Evolutionary conservation across 2,113 vertebrate genomes (phyloP).

Genomic region (Dicaeum eximium): DNA sequence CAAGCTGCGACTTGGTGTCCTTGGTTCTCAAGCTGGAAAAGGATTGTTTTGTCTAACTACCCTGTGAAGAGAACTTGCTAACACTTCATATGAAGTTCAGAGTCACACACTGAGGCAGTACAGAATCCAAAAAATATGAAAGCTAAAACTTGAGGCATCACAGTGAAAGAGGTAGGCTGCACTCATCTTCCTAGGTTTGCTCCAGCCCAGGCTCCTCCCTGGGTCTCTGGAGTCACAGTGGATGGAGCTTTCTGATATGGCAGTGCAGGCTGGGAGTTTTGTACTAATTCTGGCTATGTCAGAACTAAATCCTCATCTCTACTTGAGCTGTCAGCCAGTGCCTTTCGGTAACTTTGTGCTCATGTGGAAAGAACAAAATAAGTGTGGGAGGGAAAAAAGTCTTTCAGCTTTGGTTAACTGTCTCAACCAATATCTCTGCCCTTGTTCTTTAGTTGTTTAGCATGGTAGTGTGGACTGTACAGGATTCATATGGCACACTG

Average conservation of each 20-base stretch:
- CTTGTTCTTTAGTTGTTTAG: constrained; percentile 47
- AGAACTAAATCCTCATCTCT: not conserved
- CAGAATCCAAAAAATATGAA: not conserved
- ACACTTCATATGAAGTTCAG: not conserved
- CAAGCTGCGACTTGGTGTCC: not conserved
- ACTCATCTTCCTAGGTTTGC: not conserved
- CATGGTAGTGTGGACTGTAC: not conserved
- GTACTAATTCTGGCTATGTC: not conserved
- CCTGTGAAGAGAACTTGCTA: not conserved
- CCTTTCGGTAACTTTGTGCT: constrained; percentile 2
- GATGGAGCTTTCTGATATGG: not conserved
- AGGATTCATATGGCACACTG: constrained; percentile 42
- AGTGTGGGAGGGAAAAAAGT: not conserved
- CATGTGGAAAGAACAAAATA: constrained; percentile 2
- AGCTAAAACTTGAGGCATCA: not conserved
- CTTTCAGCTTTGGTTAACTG: not conserved
- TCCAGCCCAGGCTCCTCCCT: not conserved
- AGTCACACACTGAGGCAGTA: not conserved
- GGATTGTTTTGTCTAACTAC: not conserved
- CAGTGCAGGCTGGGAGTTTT: not conserved
- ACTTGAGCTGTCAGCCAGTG: not conserved
- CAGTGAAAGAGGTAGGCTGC: not conserved
- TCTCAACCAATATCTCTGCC: constrained; percentile 24
- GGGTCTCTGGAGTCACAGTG: not conserved
- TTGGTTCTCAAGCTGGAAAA: not conserved